Evolutionary conservation across 2,797 vertebrate genomes (phyloP).

Genomic region (Phataginus tricuspis): DNA sequence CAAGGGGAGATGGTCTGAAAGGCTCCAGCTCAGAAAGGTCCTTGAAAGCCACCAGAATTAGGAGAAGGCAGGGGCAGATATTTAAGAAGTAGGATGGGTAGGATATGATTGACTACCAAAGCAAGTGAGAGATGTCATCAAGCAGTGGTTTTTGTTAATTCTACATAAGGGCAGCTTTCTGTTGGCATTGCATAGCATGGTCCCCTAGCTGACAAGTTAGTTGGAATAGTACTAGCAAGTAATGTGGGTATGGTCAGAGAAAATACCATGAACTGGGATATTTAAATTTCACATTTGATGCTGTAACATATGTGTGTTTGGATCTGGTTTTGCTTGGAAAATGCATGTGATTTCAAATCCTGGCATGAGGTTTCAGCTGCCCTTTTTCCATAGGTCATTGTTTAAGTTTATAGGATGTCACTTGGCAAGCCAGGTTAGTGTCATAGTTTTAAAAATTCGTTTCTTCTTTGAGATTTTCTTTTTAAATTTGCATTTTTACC

Average conservation of each 20-base stretch:
- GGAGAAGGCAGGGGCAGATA: not conserved
- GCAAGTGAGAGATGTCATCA: not conserved
- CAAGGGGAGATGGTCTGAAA: not conserved
- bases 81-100: not conserved
- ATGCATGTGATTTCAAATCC: slow-evolving; percentile 42
- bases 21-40: not conserved
- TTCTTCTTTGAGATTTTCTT: not conserved
- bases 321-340: slow-evolving; percentile 34
- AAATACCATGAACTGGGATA: not conserved
- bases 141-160: not conserved
- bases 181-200: not conserved
- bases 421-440: not conserved
- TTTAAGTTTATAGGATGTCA: not conserved
- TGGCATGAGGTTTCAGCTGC: not conserved
- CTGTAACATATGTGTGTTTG: not conserved
- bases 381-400: not conserved
- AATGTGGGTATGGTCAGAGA: not conserved
- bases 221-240: not conserved
- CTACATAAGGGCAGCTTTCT: not conserved
- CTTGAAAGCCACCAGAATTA: not conserved
- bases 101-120: slow-evolving; percentile 6
- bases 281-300: not conserved
- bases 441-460: not conserved
- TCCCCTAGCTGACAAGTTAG: not conserved
- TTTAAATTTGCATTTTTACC: not conserved